phyloP scores from a whole-genome alignment of 2,797 vertebrate species.

The Malurus splendens region DNA sequence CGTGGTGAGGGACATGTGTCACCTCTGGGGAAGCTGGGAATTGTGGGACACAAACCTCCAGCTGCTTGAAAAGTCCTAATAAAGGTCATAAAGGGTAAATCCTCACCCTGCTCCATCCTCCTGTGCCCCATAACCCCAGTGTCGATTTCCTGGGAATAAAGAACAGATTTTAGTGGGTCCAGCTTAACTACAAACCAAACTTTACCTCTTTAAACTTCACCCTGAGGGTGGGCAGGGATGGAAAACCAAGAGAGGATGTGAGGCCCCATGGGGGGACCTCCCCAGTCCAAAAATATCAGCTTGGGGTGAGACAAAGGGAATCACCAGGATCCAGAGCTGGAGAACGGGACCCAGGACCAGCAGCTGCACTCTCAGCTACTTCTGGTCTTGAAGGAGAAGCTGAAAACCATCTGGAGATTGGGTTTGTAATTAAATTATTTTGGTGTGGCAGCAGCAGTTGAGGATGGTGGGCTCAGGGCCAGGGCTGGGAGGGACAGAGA shows the following conservation, averaged over 20 bases:
- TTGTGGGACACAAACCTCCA: not conserved
- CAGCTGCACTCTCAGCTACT: not conserved
- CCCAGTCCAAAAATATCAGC: not conserved
- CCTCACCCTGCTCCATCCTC: not conserved
- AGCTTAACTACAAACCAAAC: not conserved
- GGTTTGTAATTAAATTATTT: not conserved
- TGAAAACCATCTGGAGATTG: not conserved
- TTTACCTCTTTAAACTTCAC: not conserved
- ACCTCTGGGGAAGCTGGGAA: not conserved
- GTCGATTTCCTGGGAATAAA: not conserved
- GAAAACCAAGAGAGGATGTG: not conserved
- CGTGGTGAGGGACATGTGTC: rapidly evolving
- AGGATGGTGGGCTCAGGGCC: rapidly evolving
- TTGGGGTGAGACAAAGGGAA: not conserved
- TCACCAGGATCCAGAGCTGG: not conserved
- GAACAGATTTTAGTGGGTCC: not conserved
- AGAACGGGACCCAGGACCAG: not conserved
- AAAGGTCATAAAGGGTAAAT: not conserved
- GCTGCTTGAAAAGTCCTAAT: slow-evolving; percentile 20
- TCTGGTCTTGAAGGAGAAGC: not conserved
- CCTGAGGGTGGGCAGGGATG: not conserved
- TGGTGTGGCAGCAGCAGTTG: not conserved
- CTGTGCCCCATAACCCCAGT: not conserved
- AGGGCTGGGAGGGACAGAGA: not conserved
- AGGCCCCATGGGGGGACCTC: not conserved